Base-by-base conservation (phyloP, 2,113 vertebrate species). In the Strix uralensis region DNA sequence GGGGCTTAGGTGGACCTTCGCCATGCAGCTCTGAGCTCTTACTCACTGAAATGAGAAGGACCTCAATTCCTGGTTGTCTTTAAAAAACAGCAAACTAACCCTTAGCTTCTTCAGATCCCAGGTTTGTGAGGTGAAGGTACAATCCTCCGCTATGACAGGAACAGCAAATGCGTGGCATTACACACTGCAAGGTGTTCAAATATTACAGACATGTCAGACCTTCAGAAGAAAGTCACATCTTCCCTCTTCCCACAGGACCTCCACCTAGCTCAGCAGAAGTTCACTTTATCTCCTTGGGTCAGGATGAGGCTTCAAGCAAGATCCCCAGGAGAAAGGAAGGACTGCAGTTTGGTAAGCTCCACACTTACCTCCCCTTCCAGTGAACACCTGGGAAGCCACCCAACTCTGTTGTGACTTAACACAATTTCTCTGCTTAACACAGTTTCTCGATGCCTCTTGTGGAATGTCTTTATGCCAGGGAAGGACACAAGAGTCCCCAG, bases 171-270 rank as follows among this genome's bases (percentile, higher is more conserved):
- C 26, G 9, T 1, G 1, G 21, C 29, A 29, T 59, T 40, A 20
- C 17, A 17, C 10, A 4, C 32, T n/a, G 42, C 2, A 3, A 65
- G 65, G 20, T 2, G 0, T 19, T 65, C 14, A 17, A 32, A 10
- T 38, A 29, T 30, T 26, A 34, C 55, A 46, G 11, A 25, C 22
- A 3, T 4, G 8, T 32, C 86, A 74, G n/a, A 80, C 27, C 47
- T 73, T 36, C 32, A 55, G 54, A 61, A 46, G 42, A 66, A 57
- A 16, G 42, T 34, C 47, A 42, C 32, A 11, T 44, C 42, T 44
- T 67, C 20, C 36, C 7, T 69, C 17, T 65, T 70, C 70, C 71
- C 38, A 20, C 21, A 75, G 38, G 38, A 21, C 30, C 46, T 30
- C 14, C 16, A 13, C 7, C 46, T n/a, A 59, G 30, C 10, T 54